A percentile compares a stretch with the other conserved stretches of the same genome.
phyloP scores from a whole-genome alignment of 2,797 vertebrate genomes.

The Australoheros facetus region DNA sequence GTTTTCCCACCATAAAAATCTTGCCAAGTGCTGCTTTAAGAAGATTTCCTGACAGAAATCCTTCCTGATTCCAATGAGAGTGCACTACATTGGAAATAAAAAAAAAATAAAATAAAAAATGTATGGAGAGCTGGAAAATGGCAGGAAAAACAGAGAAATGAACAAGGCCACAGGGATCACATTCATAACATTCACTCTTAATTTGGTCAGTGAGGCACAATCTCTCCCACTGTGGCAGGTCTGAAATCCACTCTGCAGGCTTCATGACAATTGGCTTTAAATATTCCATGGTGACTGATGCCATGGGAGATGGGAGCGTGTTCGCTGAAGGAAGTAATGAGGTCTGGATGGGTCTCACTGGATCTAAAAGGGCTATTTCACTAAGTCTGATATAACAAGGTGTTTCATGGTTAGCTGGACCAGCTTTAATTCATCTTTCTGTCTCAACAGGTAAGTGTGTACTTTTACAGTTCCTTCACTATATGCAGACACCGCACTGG shows the following conservation, averaged over 20 bases:
- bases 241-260: conserved; percentile 50
- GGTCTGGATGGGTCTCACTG: conserved; percentile 29
- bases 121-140: conserved; percentile 19
- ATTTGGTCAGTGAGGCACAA: conserved; percentile 56
- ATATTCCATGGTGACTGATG: conserved; percentile 71
- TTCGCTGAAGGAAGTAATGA: conserved; percentile 45
- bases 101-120: conserved; percentile 42
- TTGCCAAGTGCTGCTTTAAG: conserved; percentile 61
- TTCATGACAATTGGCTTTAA: conserved; percentile 51
- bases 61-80: conserved; percentile 38
- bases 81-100: conserved; percentile 1
- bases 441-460: background rate
- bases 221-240: conserved; percentile 53
- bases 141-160: conserved; percentile 36
- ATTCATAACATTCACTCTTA: conserved; percentile 45
- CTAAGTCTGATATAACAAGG: conserved; percentile 47
- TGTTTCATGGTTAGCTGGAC: conserved; percentile 20
- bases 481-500: background rate
- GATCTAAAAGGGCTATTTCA: conserved; percentile 38
- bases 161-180: conserved; percentile 24
- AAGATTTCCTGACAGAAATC: conserved; percentile 63
- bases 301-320: conserved; percentile 45
- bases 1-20: conserved; percentile 33
- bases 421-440: conserved; percentile 2
- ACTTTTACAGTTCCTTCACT: background rate